These are phyloP conservation scores for Drosophila conformis DNA, from an alignment of 2,888 invertebrate genomes.

Conservation along the genomic window DNA sequence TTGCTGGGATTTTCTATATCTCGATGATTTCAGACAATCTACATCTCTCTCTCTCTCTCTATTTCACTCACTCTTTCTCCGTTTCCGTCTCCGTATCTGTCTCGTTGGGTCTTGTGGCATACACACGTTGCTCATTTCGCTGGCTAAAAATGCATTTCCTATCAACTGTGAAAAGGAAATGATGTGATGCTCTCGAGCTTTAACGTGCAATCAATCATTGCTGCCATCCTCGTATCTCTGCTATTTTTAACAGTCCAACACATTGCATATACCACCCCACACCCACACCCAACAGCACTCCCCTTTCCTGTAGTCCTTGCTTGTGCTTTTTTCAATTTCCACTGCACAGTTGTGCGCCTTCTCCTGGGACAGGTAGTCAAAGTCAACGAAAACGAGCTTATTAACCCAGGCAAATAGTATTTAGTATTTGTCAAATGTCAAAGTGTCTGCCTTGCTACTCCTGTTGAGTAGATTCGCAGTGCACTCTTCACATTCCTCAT, in stretches of 20 bases:
- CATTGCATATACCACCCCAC: slow-evolving; percentile 11
- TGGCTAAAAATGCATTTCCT: slow-evolving; percentile 80
- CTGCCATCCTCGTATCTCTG: slow-evolving; percentile 48
- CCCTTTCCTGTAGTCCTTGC: slow-evolving; percentile 25
- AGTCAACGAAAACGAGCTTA: slow-evolving; percentile 76
- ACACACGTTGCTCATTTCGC: slow-evolving; percentile 69
- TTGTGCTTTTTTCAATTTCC: slow-evolving; percentile 7
- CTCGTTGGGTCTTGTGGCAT: slow-evolving; percentile 23
- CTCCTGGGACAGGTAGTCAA: slow-evolving; percentile 49
- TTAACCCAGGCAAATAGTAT: slow-evolving; percentile 78
- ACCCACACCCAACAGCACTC: not conserved
- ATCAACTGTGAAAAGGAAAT: slow-evolving; percentile 80
- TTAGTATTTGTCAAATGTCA: slow-evolving; percentile 79
- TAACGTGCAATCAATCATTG: slow-evolving; percentile 82
- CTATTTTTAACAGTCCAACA: slow-evolving; percentile 48
- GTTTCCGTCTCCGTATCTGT: not conserved
- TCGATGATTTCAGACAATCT: slow-evolving; percentile 11
- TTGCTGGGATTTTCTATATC: slow-evolving; percentile 55
- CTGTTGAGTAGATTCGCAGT: slow-evolving; percentile 11
- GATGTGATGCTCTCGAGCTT: slow-evolving; percentile 76
- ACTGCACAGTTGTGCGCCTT: not conserved
- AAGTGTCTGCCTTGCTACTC: slow-evolving; percentile 36
- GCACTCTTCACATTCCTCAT: slow-evolving; percentile 35
- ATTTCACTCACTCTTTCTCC: not conserved
- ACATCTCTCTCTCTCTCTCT: not conserved